Evolutionary conservation across 2,888 invertebrate species (phyloP).

Genomic region (Mystacides longicornis): DNA sequence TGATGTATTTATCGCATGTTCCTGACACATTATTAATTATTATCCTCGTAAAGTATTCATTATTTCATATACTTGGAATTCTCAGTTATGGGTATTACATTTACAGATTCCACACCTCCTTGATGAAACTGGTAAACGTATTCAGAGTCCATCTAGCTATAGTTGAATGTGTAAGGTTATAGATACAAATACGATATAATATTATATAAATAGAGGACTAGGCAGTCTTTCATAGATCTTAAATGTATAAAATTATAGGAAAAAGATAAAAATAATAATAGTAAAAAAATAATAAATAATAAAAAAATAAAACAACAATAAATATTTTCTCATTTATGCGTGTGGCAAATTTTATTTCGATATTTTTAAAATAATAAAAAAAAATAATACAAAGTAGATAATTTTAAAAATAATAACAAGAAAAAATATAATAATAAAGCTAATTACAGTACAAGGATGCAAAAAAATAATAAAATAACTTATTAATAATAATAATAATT

Average conservation of each 20-base stretch:
- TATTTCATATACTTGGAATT: no score
- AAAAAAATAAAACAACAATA: conserved; percentile 26
- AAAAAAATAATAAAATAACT: conserved; percentile 4
- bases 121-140: no score
- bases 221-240: conserved; percentile 36
- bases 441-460: conserved; percentile 19
- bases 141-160: no score
- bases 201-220: conserved; percentile 31
- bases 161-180: no score
- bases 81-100: no score
- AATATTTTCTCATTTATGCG: conserved; percentile 22
- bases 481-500: background rate
- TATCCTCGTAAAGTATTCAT: no score
- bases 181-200: background rate
- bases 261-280: conserved; percentile 25
- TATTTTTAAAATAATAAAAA: conserved; percentile 25
- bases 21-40: no score
- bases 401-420: conserved; percentile 24
- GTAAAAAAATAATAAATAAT: conserved; percentile 22
- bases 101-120: no score
- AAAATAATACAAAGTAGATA: conserved; percentile 21
- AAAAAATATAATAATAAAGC: conserved; percentile 19
- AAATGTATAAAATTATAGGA: conserved; percentile 28
- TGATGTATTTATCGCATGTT: no score
- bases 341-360: conserved; percentile 25